Percentiles rank a stretch among this genome's conserved stretches.
Evolutionary conservation across 2,113 vertebrate genomes (phyloP).

Genomic region (Pogonocichla stellata): DNA sequence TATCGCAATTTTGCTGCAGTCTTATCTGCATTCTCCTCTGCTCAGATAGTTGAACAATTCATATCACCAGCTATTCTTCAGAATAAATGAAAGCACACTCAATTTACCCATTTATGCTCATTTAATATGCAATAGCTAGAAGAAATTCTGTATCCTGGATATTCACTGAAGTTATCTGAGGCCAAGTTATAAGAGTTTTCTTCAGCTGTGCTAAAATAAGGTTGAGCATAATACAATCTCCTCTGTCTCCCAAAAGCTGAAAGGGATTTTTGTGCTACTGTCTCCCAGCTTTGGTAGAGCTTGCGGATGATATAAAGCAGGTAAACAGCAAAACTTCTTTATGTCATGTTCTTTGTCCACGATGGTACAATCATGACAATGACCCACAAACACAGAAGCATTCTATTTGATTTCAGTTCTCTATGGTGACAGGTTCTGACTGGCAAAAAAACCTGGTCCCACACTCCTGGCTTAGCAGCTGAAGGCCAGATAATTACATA

Average conservation of each 20-base stretch:
- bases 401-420: neutral
- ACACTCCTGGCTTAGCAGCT: neutral
- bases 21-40: conserved; percentile 27
- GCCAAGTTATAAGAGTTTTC: neutral
- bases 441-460: neutral
- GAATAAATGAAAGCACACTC: conserved; percentile 22
- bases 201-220: conserved; percentile 4
- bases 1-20: neutral
- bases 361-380: neutral
- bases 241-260: neutral
- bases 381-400: neutral
- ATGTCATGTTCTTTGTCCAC: neutral
- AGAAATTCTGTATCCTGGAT: conserved; percentile 15
- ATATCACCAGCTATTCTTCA: conserved; percentile 17
- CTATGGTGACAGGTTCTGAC: neutral
- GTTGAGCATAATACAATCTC: neutral
- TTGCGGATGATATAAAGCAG: neutral
- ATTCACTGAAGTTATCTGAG: conserved; percentile 12
- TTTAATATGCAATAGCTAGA: neutral
- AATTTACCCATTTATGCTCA: conserved; percentile 5
- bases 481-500: neutral
- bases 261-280: neutral
- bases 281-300: neutral
- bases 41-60: neutral
- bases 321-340: neutral